Conservation (phyloP, 2,113 vertebrate genomes). For the Catharus fuscescens region DNA sequence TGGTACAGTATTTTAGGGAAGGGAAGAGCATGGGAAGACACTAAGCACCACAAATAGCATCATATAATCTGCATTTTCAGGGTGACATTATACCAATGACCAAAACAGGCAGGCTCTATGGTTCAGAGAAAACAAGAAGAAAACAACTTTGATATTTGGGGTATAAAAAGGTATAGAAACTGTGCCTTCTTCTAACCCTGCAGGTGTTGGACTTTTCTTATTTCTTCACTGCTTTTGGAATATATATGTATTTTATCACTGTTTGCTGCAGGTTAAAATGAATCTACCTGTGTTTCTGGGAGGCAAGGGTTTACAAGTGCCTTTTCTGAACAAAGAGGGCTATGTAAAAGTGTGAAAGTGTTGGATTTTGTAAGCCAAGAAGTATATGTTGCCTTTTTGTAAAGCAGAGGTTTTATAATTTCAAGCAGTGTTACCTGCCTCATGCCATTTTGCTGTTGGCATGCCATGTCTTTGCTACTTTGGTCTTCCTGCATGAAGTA, state of each 20-base stretch:
- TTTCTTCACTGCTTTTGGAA: background rate
- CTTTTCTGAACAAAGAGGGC: background rate
- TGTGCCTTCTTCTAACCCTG: background rate
- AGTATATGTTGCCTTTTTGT: background rate
- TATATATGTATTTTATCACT: background rate
- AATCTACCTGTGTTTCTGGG: background rate
- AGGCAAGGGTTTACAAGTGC: background rate
- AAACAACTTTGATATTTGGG: background rate
- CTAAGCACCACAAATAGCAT: background rate
- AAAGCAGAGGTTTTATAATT: background rate
- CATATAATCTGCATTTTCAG: conserved; percentile 19
- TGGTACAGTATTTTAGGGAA: background rate
- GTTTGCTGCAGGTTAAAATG: background rate
- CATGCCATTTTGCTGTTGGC: background rate
- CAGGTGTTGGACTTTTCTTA: background rate
- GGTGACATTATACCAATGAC: conserved; percentile 19
- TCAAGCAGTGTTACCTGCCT: background rate
- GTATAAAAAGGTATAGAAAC: background rate
- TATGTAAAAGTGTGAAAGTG: background rate
- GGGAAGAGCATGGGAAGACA: background rate
- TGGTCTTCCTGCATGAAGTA: background rate
- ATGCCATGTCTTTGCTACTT: background rate
- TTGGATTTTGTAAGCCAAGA: background rate
- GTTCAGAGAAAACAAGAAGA: background rate
- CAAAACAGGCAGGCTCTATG: background rate